phyloP scores from a whole-genome alignment of 2,113 vertebrate genomes.

The Dolichallabes microphthalmus region DNA sequence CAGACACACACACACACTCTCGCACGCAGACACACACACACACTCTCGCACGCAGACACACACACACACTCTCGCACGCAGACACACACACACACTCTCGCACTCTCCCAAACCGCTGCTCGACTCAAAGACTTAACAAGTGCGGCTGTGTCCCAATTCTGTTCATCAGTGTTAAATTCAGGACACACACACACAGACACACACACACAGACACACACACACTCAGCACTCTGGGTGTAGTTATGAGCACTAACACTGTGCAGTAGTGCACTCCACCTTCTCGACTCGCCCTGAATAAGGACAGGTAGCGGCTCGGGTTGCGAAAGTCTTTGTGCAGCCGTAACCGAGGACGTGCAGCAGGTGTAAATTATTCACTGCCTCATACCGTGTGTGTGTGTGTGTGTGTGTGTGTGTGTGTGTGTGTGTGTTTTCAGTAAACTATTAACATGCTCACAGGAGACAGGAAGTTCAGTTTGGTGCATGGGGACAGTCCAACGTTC shows the following conservation, averaged over 20 bases:
- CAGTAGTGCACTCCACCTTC: neutral
- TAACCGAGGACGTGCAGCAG: slow-evolving; percentile 51
- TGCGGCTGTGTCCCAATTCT: neutral
- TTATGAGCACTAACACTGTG: neutral
- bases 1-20: neutral
- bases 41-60: too few species aligned
- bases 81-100: too few species aligned
- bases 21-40: too few species aligned
- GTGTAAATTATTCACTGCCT: slow-evolving; percentile 57
- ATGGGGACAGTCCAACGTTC: neutral
- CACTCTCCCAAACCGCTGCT: too few species aligned
- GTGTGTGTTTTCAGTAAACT: slow-evolving; percentile 12
- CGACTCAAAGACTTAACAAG: neutral
- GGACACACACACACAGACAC: neutral
- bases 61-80: too few species aligned
- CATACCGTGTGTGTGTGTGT: slow-evolving; percentile 15
- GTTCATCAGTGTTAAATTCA: neutral
- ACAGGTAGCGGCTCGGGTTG: slow-evolving; percentile 33
- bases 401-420: slow-evolving; percentile 12
- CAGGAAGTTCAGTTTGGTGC: neutral
- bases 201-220: too few species aligned
- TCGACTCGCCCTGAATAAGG: slow-evolving; percentile 5
- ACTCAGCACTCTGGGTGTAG: neutral
- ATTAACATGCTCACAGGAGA: slow-evolving; percentile 8
- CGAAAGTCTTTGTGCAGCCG: slow-evolving; percentile 28